These are phyloP conservation scores for Clinocottus analis DNA, from an alignment of 2,113 vertebrate species.

Conservation along the genomic window DNA sequence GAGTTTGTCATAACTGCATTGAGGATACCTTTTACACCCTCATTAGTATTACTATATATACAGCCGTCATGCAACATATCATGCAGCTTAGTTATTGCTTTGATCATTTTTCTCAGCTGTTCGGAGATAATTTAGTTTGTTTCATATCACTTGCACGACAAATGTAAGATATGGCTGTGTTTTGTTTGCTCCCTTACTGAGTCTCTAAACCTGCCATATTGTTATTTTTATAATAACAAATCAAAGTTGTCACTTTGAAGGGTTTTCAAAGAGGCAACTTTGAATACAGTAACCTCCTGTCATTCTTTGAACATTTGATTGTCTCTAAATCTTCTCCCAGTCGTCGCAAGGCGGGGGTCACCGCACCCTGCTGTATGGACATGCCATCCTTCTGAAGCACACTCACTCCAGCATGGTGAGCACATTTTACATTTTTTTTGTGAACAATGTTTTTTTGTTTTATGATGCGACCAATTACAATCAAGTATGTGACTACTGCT, in stretches of 20 bases:
- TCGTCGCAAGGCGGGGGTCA: conserved; percentile 94
- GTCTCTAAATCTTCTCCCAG: conserved; percentile 67
- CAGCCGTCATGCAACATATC: background rate
- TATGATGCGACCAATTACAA: background rate
- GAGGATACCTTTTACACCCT: background rate
- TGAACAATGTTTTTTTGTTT: background rate
- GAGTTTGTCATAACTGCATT: background rate
- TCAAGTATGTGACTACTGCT: background rate
- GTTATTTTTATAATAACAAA: background rate
- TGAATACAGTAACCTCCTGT: background rate
- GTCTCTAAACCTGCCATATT: background rate
- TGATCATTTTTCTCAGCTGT: background rate
- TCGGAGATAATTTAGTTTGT: background rate
- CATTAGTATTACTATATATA: background rate
- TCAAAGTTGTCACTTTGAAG: background rate
- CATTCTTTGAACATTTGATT: background rate
- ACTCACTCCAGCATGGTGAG: conserved; percentile 93
- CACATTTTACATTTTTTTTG: background rate
- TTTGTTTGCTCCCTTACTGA: background rate
- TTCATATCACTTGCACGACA: background rate
- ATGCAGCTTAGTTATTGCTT: background rate
- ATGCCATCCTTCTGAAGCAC: conserved; percentile 92
- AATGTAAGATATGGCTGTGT: background rate
- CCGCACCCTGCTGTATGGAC: conserved; percentile 91
- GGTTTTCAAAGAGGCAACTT: background rate